Percentiles rank a stretch among this genome's conserved stretches.
phyloP scores from a whole-genome alignment of 2,888 invertebrate species.

The Tromatobia lineatoria region DNA sequence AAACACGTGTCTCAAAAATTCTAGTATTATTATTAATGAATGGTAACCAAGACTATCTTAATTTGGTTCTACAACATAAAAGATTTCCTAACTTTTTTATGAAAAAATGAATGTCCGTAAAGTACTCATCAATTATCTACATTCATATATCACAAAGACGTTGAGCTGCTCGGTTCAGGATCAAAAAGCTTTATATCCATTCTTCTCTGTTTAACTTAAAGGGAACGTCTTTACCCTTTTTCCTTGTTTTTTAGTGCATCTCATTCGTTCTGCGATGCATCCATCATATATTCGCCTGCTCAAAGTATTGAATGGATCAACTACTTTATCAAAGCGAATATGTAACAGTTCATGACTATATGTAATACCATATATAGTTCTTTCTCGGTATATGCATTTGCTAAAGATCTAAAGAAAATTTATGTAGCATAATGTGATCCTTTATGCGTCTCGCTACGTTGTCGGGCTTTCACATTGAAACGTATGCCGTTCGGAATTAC shows the following conservation, averaged over 20 bases:
- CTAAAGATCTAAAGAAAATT: neutral
- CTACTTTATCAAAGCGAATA: conserved; percentile 35
- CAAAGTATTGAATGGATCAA: conserved; percentile 18
- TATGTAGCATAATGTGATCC: no score
- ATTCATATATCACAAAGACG: no score
- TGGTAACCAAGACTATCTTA: no score
- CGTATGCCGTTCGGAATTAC: neutral
- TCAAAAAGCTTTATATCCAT: neutral
- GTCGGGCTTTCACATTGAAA: neutral
- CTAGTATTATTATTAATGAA: no score
- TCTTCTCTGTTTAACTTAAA: neutral
- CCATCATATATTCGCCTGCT: conserved; percentile 16
- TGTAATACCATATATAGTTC: neutral
- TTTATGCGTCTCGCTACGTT: neutral
- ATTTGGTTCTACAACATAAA: no score
- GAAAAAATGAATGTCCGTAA: no score
- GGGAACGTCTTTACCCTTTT: conserved; percentile 8
- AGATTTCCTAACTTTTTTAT: no score
- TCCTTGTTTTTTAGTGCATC: neutral
- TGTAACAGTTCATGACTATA: conserved; percentile 7
- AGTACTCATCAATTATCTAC: no score
- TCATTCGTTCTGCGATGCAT: neutral
- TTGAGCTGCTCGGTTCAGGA: neutral
- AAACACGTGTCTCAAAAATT: no score
- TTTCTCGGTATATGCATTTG: conserved; percentile 1